Percentiles rank a stretch among this genome's conserved stretches.
These are phyloP conservation scores for Yponomeuta evonymella DNA, from an alignment of 2,888 invertebrate genomes.

Conservation along the genomic window DNA sequence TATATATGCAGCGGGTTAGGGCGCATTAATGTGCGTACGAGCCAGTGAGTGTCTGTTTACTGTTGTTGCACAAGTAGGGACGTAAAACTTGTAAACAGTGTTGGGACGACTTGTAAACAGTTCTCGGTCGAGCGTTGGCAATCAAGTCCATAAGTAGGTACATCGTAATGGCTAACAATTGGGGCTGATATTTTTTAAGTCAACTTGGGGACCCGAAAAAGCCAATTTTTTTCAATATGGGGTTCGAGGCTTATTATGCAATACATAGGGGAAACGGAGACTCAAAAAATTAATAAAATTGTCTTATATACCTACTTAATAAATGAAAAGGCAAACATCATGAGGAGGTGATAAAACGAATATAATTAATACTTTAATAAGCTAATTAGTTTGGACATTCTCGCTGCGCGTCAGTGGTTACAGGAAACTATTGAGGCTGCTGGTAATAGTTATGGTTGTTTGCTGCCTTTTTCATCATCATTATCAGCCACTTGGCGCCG, in stretches of 20 bases:
- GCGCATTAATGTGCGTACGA: background rate
- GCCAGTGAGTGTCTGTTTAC: slow-evolving; percentile 45
- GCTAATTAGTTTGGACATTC: background rate
- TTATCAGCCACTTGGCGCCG: too few relatives aligned
- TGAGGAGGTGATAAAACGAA: background rate
- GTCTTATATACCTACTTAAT: too few relatives aligned
- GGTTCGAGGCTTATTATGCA: too few relatives aligned
- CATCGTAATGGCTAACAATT: slow-evolving; percentile 41
- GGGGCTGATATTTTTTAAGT: too few relatives aligned
- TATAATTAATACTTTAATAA: background rate
- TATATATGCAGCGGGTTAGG: too few relatives aligned
- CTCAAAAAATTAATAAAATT: too few relatives aligned
- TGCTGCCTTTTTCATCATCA: too few relatives aligned
- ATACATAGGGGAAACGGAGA: too few relatives aligned
- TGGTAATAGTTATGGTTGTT: background rate
- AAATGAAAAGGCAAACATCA: too few relatives aligned
- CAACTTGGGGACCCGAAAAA: too few relatives aligned
- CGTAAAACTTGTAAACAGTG: slow-evolving; percentile 67
- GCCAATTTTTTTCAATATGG: too few relatives aligned
- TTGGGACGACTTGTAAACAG: background rate
- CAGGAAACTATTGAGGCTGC: background rate
- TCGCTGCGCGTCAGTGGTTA: background rate
- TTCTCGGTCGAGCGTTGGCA: background rate
- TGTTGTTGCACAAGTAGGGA: slow-evolving; percentile 45
- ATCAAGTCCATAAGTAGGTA: slow-evolving; percentile 41